These are phyloP conservation scores for Tetragonula clypearis DNA, from an alignment of 1,140 invertebrate genomes.

Conservation along the genomic window DNA sequence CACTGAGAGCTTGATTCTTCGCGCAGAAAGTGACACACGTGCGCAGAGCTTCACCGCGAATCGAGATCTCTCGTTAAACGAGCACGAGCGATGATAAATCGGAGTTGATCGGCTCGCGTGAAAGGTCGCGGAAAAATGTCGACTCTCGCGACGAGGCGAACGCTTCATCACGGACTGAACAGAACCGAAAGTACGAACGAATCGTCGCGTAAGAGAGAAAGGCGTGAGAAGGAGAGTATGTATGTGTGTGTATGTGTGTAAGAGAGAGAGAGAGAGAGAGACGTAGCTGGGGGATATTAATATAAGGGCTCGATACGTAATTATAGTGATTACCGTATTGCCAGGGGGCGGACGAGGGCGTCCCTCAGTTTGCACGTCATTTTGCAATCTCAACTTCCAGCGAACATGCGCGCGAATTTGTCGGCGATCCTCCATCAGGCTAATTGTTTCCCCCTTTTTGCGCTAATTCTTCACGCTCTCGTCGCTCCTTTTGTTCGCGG, in stretches of 20 bases:
- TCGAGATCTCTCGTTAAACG: slow-evolving; percentile 49
- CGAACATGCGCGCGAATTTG: slow-evolving; percentile 77
- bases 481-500: slow-evolving; percentile 13
- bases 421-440: slow-evolving; percentile 67
- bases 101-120: slow-evolving; percentile 67
- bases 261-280: slow-evolving; percentile 64
- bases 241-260: no score
- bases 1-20: not conserved
- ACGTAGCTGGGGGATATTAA: slow-evolving; percentile 80
- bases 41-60: not conserved
- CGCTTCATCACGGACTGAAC: slow-evolving; percentile 38
- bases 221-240: slow-evolving; percentile 30
- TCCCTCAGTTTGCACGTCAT: slow-evolving; percentile 82
- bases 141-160: slow-evolving; percentile 64
- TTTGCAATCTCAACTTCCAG: slow-evolving; percentile 79
- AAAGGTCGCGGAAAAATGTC: slow-evolving; percentile 64
- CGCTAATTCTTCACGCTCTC: slow-evolving; percentile 58
- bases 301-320: slow-evolving; percentile 82
- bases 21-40: not conserved
- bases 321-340: slow-evolving; percentile 82
- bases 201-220: slow-evolving; percentile 47
- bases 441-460: slow-evolving; percentile 67
- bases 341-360: slow-evolving; percentile 81
- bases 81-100: slow-evolving; percentile 62
- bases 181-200: slow-evolving; percentile 36